Evolutionary conservation across 2,113 vertebrate species (phyloP).

Genomic region (Lucifuga dentata): DNA sequence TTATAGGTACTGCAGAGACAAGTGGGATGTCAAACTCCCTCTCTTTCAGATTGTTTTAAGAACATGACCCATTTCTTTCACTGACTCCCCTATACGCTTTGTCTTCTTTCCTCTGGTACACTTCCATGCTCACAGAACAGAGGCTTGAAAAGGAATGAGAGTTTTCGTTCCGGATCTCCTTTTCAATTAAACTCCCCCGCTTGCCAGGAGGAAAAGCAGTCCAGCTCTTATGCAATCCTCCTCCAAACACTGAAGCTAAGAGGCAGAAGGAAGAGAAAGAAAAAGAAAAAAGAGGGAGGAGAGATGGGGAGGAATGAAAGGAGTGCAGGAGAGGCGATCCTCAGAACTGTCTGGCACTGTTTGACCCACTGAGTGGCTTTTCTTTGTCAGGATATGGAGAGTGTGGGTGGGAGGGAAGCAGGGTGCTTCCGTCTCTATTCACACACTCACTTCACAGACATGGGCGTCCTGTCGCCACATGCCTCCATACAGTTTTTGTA

Average conservation of each 20-base stretch:
- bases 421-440: slow-evolving; percentile 67
- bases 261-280: slow-evolving; percentile 38
- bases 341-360: slow-evolving; percentile 63
- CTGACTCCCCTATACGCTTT: slow-evolving; percentile 52
- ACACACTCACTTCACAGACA: slow-evolving; percentile 52
- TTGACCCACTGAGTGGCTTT: slow-evolving; percentile 72
- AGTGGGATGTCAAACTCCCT: slow-evolving; percentile 56
- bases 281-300: slow-evolving; percentile 36
- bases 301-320: slow-evolving; percentile 41
- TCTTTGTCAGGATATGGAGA: slow-evolving; percentile 72
- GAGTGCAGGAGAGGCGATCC: slow-evolving; percentile 39
- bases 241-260: slow-evolving; percentile 50
- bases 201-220: slow-evolving; percentile 60
- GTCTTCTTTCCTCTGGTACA: slow-evolving; percentile 60
- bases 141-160: slow-evolving; percentile 68
- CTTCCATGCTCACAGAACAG: slow-evolving; percentile 66
- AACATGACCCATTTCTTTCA: slow-evolving; percentile 77
- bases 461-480: slow-evolving; percentile 47
- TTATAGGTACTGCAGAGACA: slow-evolving; percentile 45
- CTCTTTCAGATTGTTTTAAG: slow-evolving; percentile 64
- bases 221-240: slow-evolving; percentile 71
- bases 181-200: slow-evolving; percentile 74
- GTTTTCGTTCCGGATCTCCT: slow-evolving; percentile 75
- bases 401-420: slow-evolving; percentile 52
- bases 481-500: slow-evolving; percentile 35